Percentiles rank a stretch among this genome's conserved stretches.
Conservation (phyloP, 2,888 invertebrate species). For the Acleris holmiana region DNA sequence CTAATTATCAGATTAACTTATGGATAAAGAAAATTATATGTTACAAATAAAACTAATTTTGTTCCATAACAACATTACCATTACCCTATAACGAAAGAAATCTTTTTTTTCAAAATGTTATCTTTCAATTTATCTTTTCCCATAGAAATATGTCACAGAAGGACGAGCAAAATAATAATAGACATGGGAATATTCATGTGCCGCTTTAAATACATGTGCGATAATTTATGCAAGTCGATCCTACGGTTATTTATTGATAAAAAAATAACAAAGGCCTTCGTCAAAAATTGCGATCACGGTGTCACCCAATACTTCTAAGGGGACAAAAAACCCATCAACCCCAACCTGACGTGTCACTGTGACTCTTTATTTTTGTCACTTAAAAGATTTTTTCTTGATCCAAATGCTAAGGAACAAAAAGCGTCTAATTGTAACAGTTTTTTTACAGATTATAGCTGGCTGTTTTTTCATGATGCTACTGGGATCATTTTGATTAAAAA, state of each 20-base stretch:
- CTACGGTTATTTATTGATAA: conserved; percentile 54
- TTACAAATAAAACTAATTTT: no score
- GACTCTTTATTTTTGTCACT: conserved; percentile 76
- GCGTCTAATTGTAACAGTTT: conserved; percentile 82
- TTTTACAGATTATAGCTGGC: conserved; percentile 79
- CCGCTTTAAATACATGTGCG: conserved; percentile 58
- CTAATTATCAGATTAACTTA: no score
- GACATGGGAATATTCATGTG: conserved; percentile 81
- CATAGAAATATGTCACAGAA: conserved; percentile 39
- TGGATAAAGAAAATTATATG: no score
- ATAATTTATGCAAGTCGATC: conserved; percentile 83
- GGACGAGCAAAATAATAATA: conserved; percentile 55
- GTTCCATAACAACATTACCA: background rate
- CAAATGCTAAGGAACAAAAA: conserved; percentile 74
- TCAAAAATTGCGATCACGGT: conserved; percentile 77
- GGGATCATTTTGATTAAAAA: conserved; percentile 48
- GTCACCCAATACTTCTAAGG: conserved; percentile 78
- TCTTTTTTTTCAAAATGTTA: conserved; percentile 38
- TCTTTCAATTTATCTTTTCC: conserved; percentile 52
- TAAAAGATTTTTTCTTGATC: conserved; percentile 68
- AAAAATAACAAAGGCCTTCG: conserved; percentile 69
- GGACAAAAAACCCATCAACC: conserved; percentile 68
- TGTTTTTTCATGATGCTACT: conserved; percentile 68
- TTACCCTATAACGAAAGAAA: background rate
- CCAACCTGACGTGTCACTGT: conserved; percentile 81